phyloP scores from a whole-genome alignment of 2,888 invertebrate species.

The Synanthedon myopaeformis region DNA sequence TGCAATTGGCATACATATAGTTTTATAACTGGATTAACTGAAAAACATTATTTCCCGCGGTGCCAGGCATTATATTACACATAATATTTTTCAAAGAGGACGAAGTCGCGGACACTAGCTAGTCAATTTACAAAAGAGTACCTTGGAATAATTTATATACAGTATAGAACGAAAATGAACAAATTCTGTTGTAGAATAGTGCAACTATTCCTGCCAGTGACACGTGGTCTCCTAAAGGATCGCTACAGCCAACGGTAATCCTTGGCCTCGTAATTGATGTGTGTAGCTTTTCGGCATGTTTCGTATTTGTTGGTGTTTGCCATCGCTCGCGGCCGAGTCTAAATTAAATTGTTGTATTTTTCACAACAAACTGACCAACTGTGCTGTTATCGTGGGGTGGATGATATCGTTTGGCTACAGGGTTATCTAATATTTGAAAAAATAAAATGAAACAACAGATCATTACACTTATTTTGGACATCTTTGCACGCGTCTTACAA shows the following conservation, averaged over 20 bases:
- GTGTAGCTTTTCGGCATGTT: constrained; percentile 55
- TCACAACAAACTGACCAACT: constrained; percentile 48
- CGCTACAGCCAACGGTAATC: constrained; percentile 19
- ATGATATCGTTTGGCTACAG: constrained; percentile 40
- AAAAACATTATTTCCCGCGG: too few relatives aligned
- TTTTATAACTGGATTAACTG: too few relatives aligned
- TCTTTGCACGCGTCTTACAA: background rate
- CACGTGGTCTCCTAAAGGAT: constrained; percentile 25
- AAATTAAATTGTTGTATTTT: constrained; percentile 69
- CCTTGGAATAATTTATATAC: too few relatives aligned
- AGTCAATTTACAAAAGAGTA: too few relatives aligned
- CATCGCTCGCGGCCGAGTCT: constrained; percentile 47
- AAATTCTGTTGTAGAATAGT: too few relatives aligned
- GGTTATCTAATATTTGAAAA: constrained; percentile 22
- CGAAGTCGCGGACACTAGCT: too few relatives aligned
- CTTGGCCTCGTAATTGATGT: constrained; percentile 52
- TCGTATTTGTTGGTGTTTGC: constrained; percentile 44
- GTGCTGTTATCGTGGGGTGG: constrained; percentile 39
- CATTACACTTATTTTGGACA: constrained; percentile 6
- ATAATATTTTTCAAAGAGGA: too few relatives aligned
- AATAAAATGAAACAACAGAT: constrained; percentile 17
- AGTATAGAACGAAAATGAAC: too few relatives aligned
- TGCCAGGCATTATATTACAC: too few relatives aligned
- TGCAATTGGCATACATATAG: too few relatives aligned
- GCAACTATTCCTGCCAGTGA: too few relatives aligned